phyloP scores from a whole-genome alignment of 2,113 vertebrate genomes.

The Laterallus jamaicensis region DNA sequence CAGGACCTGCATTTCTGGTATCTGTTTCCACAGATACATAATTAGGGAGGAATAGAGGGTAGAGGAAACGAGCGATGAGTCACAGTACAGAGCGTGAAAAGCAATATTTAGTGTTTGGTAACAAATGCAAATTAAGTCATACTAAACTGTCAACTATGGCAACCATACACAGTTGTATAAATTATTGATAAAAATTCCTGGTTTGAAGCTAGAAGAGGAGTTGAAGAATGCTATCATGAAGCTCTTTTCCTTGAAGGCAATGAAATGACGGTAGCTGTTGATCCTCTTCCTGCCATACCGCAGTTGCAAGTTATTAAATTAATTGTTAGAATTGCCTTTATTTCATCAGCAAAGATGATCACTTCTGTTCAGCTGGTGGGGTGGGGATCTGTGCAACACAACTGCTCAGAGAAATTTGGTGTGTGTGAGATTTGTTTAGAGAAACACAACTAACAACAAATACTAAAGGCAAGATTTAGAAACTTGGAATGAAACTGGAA shows the following conservation, averaged over 20 bases:
- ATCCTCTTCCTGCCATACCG: background rate
- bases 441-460: background rate
- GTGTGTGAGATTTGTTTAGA: background rate
- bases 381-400: background rate
- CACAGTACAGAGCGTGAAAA: background rate
- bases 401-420: background rate
- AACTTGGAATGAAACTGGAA: background rate
- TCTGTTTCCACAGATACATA: slow-evolving; percentile 10
- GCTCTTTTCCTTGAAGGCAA: background rate
- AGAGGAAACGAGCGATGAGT: background rate
- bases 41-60: background rate
- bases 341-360: background rate
- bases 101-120: background rate
- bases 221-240: background rate
- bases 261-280: background rate
- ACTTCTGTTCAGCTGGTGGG: background rate
- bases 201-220: background rate
- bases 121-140: background rate
- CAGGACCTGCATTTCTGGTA: background rate
- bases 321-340: background rate
- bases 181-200: background rate
- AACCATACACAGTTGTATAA: background rate
- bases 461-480: background rate
- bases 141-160: background rate
- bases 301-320: background rate